These are phyloP conservation scores for Syrrhaptes paradoxus DNA, from an alignment of 2,113 vertebrate species.

Conservation along the genomic window DNA sequence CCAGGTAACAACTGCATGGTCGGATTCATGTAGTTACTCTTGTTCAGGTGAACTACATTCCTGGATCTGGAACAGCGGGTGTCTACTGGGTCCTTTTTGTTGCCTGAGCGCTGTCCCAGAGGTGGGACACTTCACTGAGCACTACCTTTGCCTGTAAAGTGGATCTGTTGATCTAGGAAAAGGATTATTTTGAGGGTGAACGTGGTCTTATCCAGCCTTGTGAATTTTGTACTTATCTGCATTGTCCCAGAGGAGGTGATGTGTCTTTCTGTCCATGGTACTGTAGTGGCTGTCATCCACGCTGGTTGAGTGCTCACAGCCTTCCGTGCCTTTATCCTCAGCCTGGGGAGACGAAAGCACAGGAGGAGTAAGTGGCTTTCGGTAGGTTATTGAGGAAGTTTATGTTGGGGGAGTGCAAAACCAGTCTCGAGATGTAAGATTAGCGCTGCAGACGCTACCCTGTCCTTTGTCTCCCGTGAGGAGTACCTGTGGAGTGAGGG, in stretches of 20 bases:
- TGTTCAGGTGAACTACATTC: not conserved
- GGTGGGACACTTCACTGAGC: not conserved
- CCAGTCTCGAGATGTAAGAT: not conserved
- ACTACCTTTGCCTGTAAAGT: not conserved
- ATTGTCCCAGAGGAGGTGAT: not conserved
- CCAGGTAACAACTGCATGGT: not conserved
- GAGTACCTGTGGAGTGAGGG: not conserved
- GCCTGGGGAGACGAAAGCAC: fast-evolving
- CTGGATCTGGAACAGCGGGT: not conserved
- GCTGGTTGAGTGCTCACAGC: not conserved
- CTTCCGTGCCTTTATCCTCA: not conserved
- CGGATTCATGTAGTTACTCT: fast-evolving
- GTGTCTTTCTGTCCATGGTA: not conserved
- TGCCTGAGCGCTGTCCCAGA: not conserved
- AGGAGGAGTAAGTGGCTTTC: not conserved
- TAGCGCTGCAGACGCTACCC: not conserved
- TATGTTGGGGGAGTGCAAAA: not conserved
- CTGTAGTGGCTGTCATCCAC: not conserved
- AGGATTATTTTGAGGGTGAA: not conserved
- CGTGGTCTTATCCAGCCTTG: not conserved
- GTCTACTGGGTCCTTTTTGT: not conserved
- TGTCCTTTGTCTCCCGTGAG: fast-evolving
- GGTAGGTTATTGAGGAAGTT: not conserved
- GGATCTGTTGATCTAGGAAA: not conserved
- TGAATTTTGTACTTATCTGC: not conserved